A percentile compares a stretch with the other conserved stretches of the same genome.
Conservation (phyloP, 1,140 invertebrate species). For the Vanessa atalanta region DNA sequence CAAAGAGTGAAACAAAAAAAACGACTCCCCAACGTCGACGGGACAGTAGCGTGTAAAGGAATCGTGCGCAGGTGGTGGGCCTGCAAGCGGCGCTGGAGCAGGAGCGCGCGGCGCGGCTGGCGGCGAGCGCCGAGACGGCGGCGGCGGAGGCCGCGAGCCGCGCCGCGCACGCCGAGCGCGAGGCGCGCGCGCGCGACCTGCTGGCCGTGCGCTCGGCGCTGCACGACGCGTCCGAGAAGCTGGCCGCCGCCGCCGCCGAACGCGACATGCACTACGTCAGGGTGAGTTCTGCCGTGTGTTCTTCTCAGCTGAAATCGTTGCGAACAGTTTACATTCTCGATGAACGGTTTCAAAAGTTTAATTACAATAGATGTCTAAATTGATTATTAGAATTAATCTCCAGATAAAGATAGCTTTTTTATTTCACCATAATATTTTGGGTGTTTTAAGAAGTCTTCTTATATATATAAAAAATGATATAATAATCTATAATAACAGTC, state of each 20-base stretch:
- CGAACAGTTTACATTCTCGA: background rate
- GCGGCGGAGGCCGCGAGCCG: conserved; percentile 68
- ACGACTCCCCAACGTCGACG: no score
- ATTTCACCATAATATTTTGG: background rate
- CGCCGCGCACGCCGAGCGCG: conserved; percentile 61
- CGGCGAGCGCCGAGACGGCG: conserved; percentile 64
- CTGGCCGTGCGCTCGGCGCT: conserved; percentile 59
- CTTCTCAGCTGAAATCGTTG: background rate
- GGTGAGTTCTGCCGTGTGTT: conserved; percentile 45
- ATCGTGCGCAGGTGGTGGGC: conserved; percentile 81
- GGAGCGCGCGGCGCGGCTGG: conserved; percentile 86
- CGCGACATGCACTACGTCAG: conserved; percentile 67
- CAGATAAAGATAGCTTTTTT: background rate
- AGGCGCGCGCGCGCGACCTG: conserved; percentile 62
- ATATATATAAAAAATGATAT: no score
- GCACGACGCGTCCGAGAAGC: conserved; percentile 67
- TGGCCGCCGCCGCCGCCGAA: conserved; percentile 65
- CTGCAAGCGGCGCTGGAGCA: conserved; percentile 93
- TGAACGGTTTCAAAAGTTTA: background rate
- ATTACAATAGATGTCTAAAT: background rate
- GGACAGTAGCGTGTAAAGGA: background rate
- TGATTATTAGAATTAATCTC: background rate
- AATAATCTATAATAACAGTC: no score
- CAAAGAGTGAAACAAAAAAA: background rate
- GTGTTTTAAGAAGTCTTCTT: no score